Conservation (phyloP, 2,113 vertebrate genomes). For the Lophotis ruficrista region DNA sequence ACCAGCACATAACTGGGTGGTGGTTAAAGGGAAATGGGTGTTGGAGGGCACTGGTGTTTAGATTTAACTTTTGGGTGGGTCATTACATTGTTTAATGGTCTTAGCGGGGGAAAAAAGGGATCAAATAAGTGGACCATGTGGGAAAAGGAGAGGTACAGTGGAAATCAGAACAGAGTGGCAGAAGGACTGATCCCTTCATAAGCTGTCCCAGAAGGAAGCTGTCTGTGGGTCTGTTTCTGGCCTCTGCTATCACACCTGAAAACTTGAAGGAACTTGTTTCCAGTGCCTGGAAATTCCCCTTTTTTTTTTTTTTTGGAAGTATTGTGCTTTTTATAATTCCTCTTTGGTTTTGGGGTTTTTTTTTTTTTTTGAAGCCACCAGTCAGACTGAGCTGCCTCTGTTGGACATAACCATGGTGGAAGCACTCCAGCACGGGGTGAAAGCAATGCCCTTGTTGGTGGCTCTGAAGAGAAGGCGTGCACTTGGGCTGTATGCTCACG, state of each 20-base stretch:
- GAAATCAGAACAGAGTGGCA: accelerated
- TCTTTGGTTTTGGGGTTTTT: background rate
- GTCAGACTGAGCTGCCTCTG: background rate
- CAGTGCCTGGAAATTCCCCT: background rate
- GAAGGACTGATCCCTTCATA: background rate
- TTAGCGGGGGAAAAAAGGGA: no score
- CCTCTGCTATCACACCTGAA: background rate
- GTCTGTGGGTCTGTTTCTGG: background rate
- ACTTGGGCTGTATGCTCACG: accelerated
- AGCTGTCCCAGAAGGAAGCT: background rate
- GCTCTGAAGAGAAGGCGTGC: background rate
- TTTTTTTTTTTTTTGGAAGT: no score
- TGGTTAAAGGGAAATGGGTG: accelerated
- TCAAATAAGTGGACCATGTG: background rate
- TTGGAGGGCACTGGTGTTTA: background rate
- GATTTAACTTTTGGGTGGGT: background rate
- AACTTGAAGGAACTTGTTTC: background rate
- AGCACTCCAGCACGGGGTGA: background rate
- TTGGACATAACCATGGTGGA: background rate
- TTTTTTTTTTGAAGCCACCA: background rate
- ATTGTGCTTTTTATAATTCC: background rate
- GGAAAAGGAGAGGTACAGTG: background rate
- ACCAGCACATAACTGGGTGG: background rate
- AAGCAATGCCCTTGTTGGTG: background rate
- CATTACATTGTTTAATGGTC: accelerated